phyloP scores from a whole-genome alignment of 37 sponge, comb jelly and placozoan species.

The Tethya wilhelma region DNA sequence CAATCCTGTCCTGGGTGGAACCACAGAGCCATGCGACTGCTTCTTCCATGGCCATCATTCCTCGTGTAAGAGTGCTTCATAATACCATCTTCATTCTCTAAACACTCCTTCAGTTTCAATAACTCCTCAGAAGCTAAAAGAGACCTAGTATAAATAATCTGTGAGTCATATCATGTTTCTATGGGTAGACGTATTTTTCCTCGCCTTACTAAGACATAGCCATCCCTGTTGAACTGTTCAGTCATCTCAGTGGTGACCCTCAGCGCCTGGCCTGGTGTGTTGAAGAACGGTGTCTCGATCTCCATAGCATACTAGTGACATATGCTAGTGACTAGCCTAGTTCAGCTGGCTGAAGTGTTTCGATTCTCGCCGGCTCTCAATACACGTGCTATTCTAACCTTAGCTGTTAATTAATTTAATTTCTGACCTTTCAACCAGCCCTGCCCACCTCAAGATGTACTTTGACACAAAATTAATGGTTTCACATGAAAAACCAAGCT shows the following conservation, averaged over 20 bases:
- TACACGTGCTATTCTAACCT: too few species aligned
- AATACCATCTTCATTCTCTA: conserved; percentile 71
- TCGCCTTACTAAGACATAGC: conserved; percentile 70
- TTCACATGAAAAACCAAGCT: too few species aligned
- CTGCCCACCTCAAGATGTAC: neutral
- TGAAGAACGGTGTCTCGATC: too few species aligned
- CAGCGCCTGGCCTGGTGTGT: neutral
- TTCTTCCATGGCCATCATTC: conserved; percentile 74
- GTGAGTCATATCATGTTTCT: too few species aligned
- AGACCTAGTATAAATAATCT: too few species aligned
- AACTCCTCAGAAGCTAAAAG: conserved; percentile 68
- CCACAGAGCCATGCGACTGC: conserved; percentile 82
- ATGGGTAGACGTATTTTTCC: too few species aligned
- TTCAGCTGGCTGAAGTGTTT: too few species aligned
- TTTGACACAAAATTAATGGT: too few species aligned
- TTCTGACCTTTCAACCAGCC: neutral
- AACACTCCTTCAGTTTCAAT: conserved; percentile 29
- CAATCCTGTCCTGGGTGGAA: conserved; percentile 81
- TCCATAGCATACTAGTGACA: too few species aligned
- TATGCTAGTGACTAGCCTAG: too few species aligned
- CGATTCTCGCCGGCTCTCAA: too few species aligned
- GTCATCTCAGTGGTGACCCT: conserved; percentile 45
- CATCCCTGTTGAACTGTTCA: conserved; percentile 49
- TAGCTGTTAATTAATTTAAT: too few species aligned
- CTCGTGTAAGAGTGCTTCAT: conserved; percentile 52